Base-by-base conservation (phyloP, 2,888 invertebrate species). In the Ethmia dodecea region DNA sequence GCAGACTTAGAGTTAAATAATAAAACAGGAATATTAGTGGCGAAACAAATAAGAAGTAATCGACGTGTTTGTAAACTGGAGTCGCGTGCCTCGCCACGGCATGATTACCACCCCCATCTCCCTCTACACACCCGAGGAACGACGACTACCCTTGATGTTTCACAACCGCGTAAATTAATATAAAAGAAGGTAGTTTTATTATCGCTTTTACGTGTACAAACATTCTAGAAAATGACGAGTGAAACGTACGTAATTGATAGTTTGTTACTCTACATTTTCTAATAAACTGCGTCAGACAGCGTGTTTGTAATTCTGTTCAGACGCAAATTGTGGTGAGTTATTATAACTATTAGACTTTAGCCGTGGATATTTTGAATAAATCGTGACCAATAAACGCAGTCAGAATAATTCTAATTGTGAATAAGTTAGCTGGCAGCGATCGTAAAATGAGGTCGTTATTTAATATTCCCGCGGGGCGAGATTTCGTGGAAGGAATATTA, bases 61-160 rank as follows among this genome's bases (percentile, higher is more conserved):
- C 69, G 72, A 72, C 77, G 79, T 79, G 74, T 81, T 81, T 79
- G 77, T 78, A 74, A 79, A 75, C 71, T 66, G 61, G 58, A 71
- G 74, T 75, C 70, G 59, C 49, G 45, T 49, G 44, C 43, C 58
- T 63, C 61, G 80, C 80, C 70, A 59, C 43, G 46, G 52, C 49
- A 49, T 69, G 63, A 74, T 81, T 78, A 81, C 67, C 70, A 68
- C 61, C 40, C 38, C 42, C 44, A 49, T 3, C n/a, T 8, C 18
- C 18, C 3, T 18, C 3, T 22, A 8, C 52, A 33, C 38, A n/a
- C 22, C 35, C 31, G 31, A 35, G 36, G 40, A 33, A 37, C 35
- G 35, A 27, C 28, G 31, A 32, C 30, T n/a, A n/a, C n/a, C n/a
- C n/a, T n/a, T n/a, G n/a, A n/a, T n/a, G n/a, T n/a, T n/a, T n/a